phyloP scores from a whole-genome alignment of 2,113 vertebrate genomes.

The Panurus biarmicus region DNA sequence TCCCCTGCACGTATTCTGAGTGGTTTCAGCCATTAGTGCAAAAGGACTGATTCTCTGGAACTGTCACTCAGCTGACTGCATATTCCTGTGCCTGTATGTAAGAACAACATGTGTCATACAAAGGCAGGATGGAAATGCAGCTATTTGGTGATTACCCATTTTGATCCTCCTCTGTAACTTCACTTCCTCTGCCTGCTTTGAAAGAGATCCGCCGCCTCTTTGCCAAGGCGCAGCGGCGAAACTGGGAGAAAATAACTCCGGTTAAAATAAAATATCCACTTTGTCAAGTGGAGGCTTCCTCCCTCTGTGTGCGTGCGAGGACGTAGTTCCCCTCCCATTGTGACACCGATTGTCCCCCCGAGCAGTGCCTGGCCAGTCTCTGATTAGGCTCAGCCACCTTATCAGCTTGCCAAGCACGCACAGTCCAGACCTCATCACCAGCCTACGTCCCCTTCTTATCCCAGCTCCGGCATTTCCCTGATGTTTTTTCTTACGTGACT shows the following conservation, averaged over 20 bases:
- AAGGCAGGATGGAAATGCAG: not conserved
- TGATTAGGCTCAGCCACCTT: not conserved
- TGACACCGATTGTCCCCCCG: not conserved
- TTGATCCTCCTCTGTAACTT: not conserved
- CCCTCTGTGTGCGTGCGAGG: not conserved
- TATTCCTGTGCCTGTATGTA: not conserved
- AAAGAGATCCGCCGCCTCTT: not conserved
- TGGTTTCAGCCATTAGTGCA: not conserved
- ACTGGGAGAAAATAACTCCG: not conserved
- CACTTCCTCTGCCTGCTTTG: not conserved
- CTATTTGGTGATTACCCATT: not conserved
- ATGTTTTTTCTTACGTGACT: not conserved
- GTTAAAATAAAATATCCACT: not conserved
- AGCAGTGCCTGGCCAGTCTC: not conserved
- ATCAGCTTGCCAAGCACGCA: not conserved
- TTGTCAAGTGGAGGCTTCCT: slow-evolving; percentile 41
- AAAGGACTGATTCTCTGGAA: not conserved
- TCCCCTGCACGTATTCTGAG: not conserved
- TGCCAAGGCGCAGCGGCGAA: fast-evolving
- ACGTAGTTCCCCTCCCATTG: slow-evolving; percentile 1
- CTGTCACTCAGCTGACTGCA: not conserved
- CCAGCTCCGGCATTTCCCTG: not conserved
- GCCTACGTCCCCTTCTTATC: not conserved
- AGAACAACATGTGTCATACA: not conserved
- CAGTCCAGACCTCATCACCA: not conserved